Percentiles rank a stretch among this genome's conserved stretches.
These are phyloP conservation scores for Psittacula cyanocephala DNA, from an alignment of 2,113 vertebrate species.

Conservation along the genomic window DNA sequence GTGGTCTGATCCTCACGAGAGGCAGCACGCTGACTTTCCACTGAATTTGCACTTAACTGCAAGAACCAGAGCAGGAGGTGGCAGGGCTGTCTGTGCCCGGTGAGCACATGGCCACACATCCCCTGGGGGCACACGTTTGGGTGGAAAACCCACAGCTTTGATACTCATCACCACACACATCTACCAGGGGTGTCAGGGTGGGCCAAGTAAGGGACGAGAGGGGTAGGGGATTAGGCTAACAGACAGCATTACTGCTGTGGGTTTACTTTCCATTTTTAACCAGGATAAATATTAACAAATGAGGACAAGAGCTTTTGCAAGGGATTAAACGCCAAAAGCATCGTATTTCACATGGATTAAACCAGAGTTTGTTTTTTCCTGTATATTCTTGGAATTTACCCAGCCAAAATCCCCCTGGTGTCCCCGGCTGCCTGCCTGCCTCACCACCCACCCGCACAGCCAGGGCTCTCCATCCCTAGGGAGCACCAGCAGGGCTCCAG, in stretches of 20 bases:
- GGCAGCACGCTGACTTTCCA: not conserved
- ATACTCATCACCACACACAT: rapidly evolving
- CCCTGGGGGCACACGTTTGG: rapidly evolving
- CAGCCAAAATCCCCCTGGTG: not conserved
- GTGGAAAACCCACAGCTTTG: not conserved
- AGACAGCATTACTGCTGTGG: not conserved
- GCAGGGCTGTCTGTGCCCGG: not conserved
- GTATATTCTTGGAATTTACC: not conserved
- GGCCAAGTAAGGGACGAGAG: not conserved
- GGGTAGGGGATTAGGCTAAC: not conserved
- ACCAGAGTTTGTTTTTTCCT: not conserved
- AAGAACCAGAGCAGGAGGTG: not conserved
- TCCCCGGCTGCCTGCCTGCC: not conserved
- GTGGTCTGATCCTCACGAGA: rapidly evolving
- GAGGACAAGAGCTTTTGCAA: not conserved
- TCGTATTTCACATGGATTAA: not conserved
- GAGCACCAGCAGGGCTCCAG: not conserved
- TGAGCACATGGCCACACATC: rapidly evolving
- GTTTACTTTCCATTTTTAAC: not conserved
- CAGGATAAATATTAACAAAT: not conserved
- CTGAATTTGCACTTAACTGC: not conserved
- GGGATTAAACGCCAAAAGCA: not conserved
- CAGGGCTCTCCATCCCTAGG: not conserved
- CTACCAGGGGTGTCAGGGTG: not conserved
- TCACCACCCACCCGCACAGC: not conserved